Percentiles rank a stretch among this genome's conserved stretches.
Evolutionary conservation across 2,888 invertebrate genomes (phyloP).

Genomic region (Andrena marginata): DNA sequence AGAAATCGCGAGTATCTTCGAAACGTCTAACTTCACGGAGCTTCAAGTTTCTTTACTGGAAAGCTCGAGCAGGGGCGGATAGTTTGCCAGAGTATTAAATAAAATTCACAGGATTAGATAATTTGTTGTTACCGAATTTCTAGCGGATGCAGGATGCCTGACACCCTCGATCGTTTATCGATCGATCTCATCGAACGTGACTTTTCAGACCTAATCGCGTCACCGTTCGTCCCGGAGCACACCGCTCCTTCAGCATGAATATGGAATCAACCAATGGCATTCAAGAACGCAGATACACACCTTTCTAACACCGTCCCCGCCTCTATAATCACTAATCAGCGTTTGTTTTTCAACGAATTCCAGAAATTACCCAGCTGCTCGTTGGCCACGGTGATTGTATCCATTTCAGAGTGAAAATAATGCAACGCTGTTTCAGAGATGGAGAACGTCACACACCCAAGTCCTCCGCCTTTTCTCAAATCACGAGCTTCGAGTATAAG

Average conservation of each 20-base stretch:
- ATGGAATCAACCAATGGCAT: conserved; percentile 11
- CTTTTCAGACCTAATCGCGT: not conserved
- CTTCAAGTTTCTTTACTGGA: not conserved
- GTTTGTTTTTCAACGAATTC: not conserved
- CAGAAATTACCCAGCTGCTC: not conserved
- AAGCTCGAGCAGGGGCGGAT: not conserved
- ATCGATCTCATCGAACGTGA: not conserved
- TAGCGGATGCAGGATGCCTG: not conserved
- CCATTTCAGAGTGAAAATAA: not conserved
- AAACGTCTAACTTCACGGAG: not conserved
- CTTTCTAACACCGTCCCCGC: conserved; percentile 20
- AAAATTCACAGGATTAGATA: not conserved
- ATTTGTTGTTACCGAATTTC: not conserved
- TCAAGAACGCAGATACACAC: conserved; percentile 3
- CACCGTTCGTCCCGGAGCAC: not conserved
- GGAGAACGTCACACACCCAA: too few relatives aligned
- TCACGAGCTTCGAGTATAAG: too few relatives aligned
- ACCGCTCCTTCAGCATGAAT: not conserved
- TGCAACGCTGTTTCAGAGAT: not conserved
- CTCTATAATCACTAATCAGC: conserved; percentile 4
- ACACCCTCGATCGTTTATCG: too few relatives aligned
- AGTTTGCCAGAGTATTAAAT: not conserved
- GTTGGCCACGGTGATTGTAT: not conserved
- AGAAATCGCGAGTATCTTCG: not conserved
- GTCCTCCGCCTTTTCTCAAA: too few relatives aligned